phyloP scores from a whole-genome alignment of 2,888 invertebrate species.

The Andrena praecox region DNA sequence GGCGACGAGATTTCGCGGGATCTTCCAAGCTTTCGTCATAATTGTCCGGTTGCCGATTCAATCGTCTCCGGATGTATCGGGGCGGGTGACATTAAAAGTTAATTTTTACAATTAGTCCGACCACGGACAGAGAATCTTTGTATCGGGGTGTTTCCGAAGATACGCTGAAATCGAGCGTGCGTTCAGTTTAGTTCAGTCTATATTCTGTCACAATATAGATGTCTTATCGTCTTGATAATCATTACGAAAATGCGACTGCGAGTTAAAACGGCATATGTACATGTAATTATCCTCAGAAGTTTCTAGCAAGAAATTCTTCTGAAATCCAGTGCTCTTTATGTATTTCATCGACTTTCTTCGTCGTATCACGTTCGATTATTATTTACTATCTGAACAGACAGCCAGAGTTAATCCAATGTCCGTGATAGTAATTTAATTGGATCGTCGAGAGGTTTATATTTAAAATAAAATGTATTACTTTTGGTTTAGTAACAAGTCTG shows the following conservation, averaged over 20 bases:
- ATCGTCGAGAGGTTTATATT: slow-evolving; percentile 35
- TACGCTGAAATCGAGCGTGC: too few species aligned
- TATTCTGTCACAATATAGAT: slow-evolving; percentile 18
- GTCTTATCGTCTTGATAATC: slow-evolving; percentile 1
- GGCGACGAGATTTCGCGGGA: neutral
- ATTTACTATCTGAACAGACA: slow-evolving; percentile 11
- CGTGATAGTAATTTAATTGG: slow-evolving; percentile 60
- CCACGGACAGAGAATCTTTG: neutral
- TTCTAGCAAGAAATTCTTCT: neutral
- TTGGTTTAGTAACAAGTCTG: slow-evolving; percentile 55
- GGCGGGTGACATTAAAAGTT: neutral
- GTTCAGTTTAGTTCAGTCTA: neutral
- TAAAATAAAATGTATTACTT: slow-evolving; percentile 53
- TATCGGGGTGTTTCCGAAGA: too few species aligned
- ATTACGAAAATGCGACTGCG: neutral
- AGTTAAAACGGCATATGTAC: neutral
- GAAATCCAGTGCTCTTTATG: slow-evolving; percentile 1
- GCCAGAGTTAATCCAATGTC: slow-evolving; percentile 41
- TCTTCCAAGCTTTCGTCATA: neutral
- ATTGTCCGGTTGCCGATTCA: neutral
- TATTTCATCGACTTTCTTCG: slow-evolving; percentile 18
- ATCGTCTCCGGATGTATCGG: neutral
- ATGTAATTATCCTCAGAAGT: neutral
- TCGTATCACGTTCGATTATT: slow-evolving; percentile 36
- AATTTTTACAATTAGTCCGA: neutral